Base-by-base conservation (phyloP, 2,888 invertebrate species). In the Temnothorax unifasciatus region DNA sequence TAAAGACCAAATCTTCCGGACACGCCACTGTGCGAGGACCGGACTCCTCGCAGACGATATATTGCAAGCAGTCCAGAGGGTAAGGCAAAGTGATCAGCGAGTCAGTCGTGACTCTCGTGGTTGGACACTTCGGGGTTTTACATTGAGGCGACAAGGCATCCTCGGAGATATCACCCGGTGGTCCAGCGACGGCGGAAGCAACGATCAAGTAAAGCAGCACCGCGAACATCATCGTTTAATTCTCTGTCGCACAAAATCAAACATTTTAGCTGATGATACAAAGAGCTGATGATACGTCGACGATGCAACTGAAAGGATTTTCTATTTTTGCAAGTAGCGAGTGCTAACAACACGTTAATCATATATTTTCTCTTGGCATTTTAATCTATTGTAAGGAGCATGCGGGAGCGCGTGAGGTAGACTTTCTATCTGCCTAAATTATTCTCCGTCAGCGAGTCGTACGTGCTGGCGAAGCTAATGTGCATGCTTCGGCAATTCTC, bases 61-160 rank as follows among this genome's bases (percentile, higher is more conserved):
- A 91, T 21, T 87, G 85, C 4, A 88, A 68, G 52, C 90, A 92
- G 47, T 92, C 90, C 47, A 90, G 15, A 9, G 90, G 90, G 77
- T 89, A 89, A 1, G 79, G 76, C 34, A 92, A 38, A 57, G 44
- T 79, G 21, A 82, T 11, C 4, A 69, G 52, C n/a, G 38, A 52
- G 11, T 66, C 52, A n/a, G 52, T 38, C 8, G 71, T 61, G 18
- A 41, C n/a, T 59, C 25, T 61, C 2, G 15, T 6, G 3, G 25
- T 29, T 11, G 89, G 89, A 66, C 91, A 91, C 66, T 87, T 81
- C 2, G 86, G 88, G 1, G 82, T 90, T 41, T 64, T 81, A 15
- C 89, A 91, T 15, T 83, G 73, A 38, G 69, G 38, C 13, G 89
- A n/a, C 0, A 85, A 77, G 34, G 64, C 6, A 13, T 71, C 84